Percentiles rank a stretch among this genome's conserved stretches.
phyloP scores from a whole-genome alignment of 2,113 vertebrate species.

The Scalopus aquaticus region DNA sequence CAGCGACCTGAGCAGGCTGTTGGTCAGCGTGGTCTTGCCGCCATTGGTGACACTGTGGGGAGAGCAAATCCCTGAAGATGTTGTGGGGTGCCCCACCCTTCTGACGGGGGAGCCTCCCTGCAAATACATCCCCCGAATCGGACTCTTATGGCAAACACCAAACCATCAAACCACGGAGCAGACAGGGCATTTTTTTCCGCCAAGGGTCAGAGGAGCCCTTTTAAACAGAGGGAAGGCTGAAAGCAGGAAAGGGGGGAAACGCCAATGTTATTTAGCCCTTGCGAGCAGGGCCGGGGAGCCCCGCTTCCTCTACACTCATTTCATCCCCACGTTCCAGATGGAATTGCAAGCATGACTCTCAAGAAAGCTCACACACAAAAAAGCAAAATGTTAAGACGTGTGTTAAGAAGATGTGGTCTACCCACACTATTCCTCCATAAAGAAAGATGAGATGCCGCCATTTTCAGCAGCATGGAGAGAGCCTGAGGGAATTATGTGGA shows the following conservation, averaged over 20 bases:
- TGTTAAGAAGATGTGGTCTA: too few relatives aligned
- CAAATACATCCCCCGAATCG: neutral
- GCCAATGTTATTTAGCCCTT: neutral
- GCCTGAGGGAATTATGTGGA: too few relatives aligned
- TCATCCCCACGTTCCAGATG: too few relatives aligned
- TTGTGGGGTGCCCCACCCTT: neutral
- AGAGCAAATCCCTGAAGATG: neutral
- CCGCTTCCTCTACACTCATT: too few relatives aligned
- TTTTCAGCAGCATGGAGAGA: too few relatives aligned
- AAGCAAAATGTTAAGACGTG: neutral
- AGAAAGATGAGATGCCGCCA: too few relatives aligned
- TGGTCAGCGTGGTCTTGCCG: conserved; percentile 95
- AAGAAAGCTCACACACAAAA: neutral
- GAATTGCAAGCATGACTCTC: neutral
- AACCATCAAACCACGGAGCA: neutral
- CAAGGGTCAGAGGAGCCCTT: neutral
- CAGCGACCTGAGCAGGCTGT: conserved; percentile 86
- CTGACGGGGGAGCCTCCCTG: too few relatives aligned
- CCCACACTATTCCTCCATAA: too few relatives aligned
- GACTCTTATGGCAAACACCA: neutral
- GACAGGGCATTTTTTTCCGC: neutral
- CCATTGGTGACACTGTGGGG: conserved; percentile 92
- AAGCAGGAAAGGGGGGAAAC: neutral
- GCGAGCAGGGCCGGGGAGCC: too few relatives aligned
- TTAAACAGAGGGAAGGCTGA: neutral